Evolutionary conservation across 2,113 vertebrate species (phyloP).

Genomic region (Megatriorchis doriae): DNA sequence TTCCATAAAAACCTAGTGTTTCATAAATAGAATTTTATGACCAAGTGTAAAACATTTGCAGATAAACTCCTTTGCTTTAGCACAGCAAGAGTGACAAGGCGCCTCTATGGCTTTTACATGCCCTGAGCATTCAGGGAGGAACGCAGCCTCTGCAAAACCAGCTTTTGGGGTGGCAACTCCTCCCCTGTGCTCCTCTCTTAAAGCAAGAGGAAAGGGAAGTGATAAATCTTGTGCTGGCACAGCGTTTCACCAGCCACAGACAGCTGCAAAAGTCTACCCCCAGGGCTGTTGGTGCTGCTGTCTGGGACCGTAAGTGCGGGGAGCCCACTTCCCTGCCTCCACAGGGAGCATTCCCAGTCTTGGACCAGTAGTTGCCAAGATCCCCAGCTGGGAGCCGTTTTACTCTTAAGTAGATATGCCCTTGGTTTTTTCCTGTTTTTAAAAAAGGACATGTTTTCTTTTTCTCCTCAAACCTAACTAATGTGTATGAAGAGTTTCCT

Average conservation of each 20-base stretch:
- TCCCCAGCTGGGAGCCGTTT: background rate
- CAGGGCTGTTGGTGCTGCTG: background rate
- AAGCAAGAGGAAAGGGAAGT: background rate
- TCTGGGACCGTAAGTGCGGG: fast-evolving
- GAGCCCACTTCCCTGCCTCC: background rate
- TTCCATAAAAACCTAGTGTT: background rate
- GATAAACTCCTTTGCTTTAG: background rate
- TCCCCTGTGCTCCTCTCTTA: background rate
- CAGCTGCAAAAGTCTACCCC: background rate
- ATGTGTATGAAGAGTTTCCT: background rate
- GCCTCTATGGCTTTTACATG: background rate
- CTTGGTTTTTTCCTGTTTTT: background rate
- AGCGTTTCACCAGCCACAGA: background rate
- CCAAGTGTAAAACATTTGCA: background rate
- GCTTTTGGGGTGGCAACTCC: background rate
- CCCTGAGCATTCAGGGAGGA: background rate
- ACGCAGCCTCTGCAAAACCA: background rate
- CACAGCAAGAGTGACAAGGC: background rate
- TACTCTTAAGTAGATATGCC: background rate
- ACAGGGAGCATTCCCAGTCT: background rate
- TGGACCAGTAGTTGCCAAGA: background rate
- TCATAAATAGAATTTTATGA: background rate
- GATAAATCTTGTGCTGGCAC: background rate
- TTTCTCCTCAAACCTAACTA: background rate
- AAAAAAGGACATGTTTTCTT: background rate